Evolutionary conservation across 2,797 vertebrate genomes (phyloP).

Genomic region (Microctenopoma lineatum): DNA sequence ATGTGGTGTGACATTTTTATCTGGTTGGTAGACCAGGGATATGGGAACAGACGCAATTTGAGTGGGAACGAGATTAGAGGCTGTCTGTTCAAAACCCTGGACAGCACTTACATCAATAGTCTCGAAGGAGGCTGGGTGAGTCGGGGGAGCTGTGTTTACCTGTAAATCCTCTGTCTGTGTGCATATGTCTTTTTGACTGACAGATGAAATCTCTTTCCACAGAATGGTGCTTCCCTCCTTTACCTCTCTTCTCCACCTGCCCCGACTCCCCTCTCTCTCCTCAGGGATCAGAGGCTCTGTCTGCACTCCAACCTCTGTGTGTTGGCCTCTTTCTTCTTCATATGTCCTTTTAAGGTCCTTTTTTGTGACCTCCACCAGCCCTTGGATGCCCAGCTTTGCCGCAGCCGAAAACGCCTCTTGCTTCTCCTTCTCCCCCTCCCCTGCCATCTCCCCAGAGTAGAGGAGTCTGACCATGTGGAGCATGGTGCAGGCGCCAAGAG

Average conservation of each 20-base stretch:
- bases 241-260: slow-evolving; percentile 46
- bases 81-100: slow-evolving; percentile 31
- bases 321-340: background rate
- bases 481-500: slow-evolving; percentile 68
- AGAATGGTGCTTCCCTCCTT: slow-evolving; percentile 44
- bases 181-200: slow-evolving; percentile 39
- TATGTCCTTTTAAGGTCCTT: background rate
- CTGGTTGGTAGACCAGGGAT: slow-evolving; percentile 43
- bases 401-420: slow-evolving; percentile 76
- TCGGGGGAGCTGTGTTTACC: background rate
- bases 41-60: slow-evolving; percentile 53
- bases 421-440: slow-evolving; percentile 72
- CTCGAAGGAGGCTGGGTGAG: slow-evolving; percentile 37
- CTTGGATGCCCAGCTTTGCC: slow-evolving; percentile 72
- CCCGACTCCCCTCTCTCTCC: slow-evolving; percentile 8
- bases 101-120: slow-evolving; percentile 53
- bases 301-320: slow-evolving; percentile 62
- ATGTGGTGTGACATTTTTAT: slow-evolving; percentile 29
- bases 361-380: slow-evolving; percentile 72
- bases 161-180: slow-evolving; percentile 66
- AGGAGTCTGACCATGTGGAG: slow-evolving; percentile 77
- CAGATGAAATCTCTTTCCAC: slow-evolving; percentile 43
- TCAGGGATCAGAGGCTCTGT: slow-evolving; percentile 43
- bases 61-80: slow-evolving; percentile 6
- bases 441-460: slow-evolving; percentile 80